phyloP scores from a whole-genome alignment of 2,797 vertebrate genomes.

The Notamacropus eugenii region DNA sequence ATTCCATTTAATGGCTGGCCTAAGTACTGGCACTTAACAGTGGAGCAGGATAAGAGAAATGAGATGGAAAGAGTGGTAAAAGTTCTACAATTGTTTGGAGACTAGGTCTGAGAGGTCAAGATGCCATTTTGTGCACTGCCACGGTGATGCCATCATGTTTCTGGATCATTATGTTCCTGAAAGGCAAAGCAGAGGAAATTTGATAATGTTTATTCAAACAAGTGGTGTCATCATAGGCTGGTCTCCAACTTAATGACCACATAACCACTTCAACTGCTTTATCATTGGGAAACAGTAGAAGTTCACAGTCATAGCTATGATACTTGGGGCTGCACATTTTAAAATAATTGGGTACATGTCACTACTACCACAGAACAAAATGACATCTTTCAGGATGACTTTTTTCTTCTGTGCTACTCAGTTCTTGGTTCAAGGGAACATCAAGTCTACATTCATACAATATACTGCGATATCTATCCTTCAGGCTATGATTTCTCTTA shows the following conservation, averaged over 20 bases:
- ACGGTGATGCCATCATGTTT: slow-evolving; percentile 94
- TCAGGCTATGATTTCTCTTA: background rate
- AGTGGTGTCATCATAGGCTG: background rate
- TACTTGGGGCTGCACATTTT: slow-evolving; percentile 9
- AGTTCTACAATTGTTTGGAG: background rate
- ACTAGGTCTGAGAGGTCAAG: slow-evolving; percentile 80
- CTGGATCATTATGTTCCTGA: slow-evolving; percentile 95
- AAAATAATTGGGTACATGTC: background rate
- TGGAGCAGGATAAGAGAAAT: background rate
- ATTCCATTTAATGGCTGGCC: slow-evolving; percentile 11
- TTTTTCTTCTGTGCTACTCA: background rate
- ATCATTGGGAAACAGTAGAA: background rate
- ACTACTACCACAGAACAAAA: background rate
- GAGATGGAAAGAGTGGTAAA: background rate
- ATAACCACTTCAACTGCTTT: background rate
- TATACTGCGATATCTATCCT: background rate
- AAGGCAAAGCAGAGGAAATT: slow-evolving; percentile 55
- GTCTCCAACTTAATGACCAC: slow-evolving; percentile 25
- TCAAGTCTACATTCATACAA: background rate
- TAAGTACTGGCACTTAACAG: background rate
- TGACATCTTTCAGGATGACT: background rate
- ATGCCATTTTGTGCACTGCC: slow-evolving; percentile 95
- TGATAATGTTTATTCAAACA: background rate
- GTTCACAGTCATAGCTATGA: background rate
- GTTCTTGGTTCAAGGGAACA: background rate